Evolutionary conservation across 2,797 vertebrate genomes (phyloP).

Genomic region (Podargus strigoides): DNA sequence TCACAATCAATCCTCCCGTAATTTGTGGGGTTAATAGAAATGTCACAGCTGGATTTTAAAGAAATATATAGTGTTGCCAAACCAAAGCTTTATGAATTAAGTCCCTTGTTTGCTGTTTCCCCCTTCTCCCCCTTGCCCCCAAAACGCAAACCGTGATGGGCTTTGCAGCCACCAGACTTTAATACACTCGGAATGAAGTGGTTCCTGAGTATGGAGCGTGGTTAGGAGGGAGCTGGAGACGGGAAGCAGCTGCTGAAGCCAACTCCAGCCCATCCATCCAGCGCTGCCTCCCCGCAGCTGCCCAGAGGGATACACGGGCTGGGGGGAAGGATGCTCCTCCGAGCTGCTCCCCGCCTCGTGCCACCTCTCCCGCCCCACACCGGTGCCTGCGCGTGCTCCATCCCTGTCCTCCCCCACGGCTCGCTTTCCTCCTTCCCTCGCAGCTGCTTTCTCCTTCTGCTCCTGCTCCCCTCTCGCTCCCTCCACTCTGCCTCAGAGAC

Average conservation of each 20-base stretch:
- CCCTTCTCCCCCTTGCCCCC: not conserved
- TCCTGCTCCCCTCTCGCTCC: conserved; percentile 55
- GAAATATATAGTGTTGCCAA: not conserved
- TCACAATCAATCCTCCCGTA: not conserved
- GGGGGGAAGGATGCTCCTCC: not conserved
- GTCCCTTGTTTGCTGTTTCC: not conserved
- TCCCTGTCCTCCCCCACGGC: not conserved
- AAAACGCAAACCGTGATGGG: fast-evolving
- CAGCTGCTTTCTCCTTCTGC: conserved; percentile 78
- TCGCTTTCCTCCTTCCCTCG: not conserved
- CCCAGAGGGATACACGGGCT: fast-evolving
- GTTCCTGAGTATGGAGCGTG: not conserved
- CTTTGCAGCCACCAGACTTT: not conserved
- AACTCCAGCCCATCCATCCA: not conserved
- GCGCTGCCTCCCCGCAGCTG: fast-evolving
- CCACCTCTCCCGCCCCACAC: not conserved
- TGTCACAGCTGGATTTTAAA: not conserved
- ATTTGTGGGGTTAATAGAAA: not conserved
- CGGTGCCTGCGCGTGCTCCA: not conserved
- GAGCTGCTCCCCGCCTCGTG: not conserved
- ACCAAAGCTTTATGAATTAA: not conserved
- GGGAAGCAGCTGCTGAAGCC: not conserved
- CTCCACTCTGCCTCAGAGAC: conserved; percentile 76
- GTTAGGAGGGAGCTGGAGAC: fast-evolving
- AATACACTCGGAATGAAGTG: fast-evolving